A percentile compares a stretch with the other conserved stretches of the same genome.
Conservation (phyloP, 2,113 vertebrate species). For the Nesoenas mayeri region DNA sequence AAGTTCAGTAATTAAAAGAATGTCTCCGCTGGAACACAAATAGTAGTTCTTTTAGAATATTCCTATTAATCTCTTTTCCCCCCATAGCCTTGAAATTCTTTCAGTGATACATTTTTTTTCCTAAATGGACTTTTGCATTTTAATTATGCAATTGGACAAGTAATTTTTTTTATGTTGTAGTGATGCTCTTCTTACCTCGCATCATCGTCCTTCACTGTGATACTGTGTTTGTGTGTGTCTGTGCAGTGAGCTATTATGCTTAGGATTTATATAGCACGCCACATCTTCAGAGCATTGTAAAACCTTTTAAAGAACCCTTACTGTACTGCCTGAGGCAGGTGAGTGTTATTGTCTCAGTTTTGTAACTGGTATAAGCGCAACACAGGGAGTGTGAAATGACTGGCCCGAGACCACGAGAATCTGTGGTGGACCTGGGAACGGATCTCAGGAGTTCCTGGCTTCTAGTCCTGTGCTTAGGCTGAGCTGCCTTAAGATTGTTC, state of each 20-base stretch:
- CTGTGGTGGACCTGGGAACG: neutral
- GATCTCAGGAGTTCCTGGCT: constrained; percentile 42
- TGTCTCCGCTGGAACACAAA: constrained; percentile 59
- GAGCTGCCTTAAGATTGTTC: constrained; percentile 71
- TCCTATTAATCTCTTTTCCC: constrained; percentile 18
- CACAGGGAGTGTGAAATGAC: neutral
- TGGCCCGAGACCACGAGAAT: neutral
- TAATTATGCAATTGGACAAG: constrained; percentile 49
- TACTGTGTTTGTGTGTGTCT: constrained; percentile 45
- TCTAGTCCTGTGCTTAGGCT: constrained; percentile 58
- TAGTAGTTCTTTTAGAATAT: constrained; percentile 54
- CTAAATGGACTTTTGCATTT: constrained; percentile 5
- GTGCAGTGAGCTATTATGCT: constrained; percentile 53
- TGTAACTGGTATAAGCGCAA: constrained; percentile 2
- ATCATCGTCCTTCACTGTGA: constrained; percentile 62
- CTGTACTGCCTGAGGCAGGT: constrained; percentile 46
- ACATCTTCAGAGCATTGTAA: constrained; percentile 51
- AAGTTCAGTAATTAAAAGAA: constrained; percentile 59
- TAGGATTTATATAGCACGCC: constrained; percentile 50
- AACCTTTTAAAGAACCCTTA: constrained; percentile 27
- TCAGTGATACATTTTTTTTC: constrained; percentile 33
- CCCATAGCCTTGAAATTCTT: constrained; percentile 4
- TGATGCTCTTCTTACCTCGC: constrained; percentile 31
- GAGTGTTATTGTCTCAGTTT: constrained; percentile 22
- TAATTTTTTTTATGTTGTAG: constrained; percentile 65